Base-by-base conservation (phyloP, 2,888 invertebrate genomes). In the Parnassius glacialis region DNA sequence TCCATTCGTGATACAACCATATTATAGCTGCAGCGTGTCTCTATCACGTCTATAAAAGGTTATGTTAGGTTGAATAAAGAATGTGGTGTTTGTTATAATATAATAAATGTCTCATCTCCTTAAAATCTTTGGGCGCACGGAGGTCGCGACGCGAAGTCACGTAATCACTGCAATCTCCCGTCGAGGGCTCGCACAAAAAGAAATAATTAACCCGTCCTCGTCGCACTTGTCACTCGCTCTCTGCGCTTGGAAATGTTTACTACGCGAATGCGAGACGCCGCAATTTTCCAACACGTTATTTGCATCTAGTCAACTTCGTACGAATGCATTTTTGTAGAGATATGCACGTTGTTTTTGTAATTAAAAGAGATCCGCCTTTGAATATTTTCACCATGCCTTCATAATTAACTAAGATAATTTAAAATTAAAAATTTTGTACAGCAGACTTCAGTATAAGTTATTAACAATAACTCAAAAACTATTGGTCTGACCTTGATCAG, bases 161-260 rank as follows among this genome's bases (percentile, higher is more conserved):
- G 78, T 87, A 84, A 87, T 87, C 84, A 80, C 78, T 74, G 83
- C 85, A 84, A 85, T 86, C 87, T 83, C 76, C 70, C 74, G 74
- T 71, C 75, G 74, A 76, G 76, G 68, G 75, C 69, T 71, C 73
- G 76, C 80, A 84, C 83, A 85, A 87, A 87, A 87, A 87, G 86
- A 87, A 85, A 85, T 85, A 83, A 87, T 87, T 87, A 87, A 81
- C 83, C 81, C 82, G 75, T 81, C 74, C 74, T 74, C 71, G 64
- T 78, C 3, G 54, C 42, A 44, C 82, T 82, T 78, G 79, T 78
- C 80, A 78, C 70, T 54, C 48, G 45, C 47, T 60, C 52, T 59
- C 53, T 20, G 43, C 61, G 43, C 47, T 59, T 47, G n/a, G 34
- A 59, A 13, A 54, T 55, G 60, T 60, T 60, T 55, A 50, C 48